Evolutionary conservation across 2,113 vertebrate species (phyloP).

Genomic region (Grallaria varia): DNA sequence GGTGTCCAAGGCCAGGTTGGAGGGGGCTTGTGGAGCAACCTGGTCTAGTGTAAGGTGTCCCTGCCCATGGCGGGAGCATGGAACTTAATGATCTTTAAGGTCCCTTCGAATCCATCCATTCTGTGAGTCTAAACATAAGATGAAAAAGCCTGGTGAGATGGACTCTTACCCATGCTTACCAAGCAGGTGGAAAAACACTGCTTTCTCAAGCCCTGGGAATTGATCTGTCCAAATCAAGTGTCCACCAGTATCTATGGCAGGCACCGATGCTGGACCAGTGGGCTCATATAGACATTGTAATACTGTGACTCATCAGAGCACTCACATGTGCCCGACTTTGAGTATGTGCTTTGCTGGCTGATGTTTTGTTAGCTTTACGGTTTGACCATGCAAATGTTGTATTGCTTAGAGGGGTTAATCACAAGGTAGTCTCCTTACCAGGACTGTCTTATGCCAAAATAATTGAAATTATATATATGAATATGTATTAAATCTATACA

Average conservation of each 20-base stretch:
- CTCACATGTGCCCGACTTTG: background rate
- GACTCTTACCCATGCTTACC: background rate
- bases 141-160: background rate
- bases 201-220: background rate
- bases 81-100: background rate
- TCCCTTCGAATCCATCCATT: background rate
- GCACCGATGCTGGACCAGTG: background rate
- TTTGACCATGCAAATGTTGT: background rate
- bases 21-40: fast-evolving
- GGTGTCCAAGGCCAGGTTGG: background rate
- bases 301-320: background rate
- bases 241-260: background rate
- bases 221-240: background rate
- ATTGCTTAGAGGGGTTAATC: background rate
- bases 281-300: fast-evolving
- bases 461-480: background rate
- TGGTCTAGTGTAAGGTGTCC: fast-evolving
- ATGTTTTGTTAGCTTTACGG: background rate
- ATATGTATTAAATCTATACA: background rate
- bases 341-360: background rate
- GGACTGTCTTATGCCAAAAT: background rate
- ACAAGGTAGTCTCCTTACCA: no score
- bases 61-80: background rate
- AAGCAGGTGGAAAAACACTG: background rate
- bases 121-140: background rate